Evolutionary conservation across 2,888 invertebrate species (phyloP).

Genomic region (Plebejus melissa): DNA sequence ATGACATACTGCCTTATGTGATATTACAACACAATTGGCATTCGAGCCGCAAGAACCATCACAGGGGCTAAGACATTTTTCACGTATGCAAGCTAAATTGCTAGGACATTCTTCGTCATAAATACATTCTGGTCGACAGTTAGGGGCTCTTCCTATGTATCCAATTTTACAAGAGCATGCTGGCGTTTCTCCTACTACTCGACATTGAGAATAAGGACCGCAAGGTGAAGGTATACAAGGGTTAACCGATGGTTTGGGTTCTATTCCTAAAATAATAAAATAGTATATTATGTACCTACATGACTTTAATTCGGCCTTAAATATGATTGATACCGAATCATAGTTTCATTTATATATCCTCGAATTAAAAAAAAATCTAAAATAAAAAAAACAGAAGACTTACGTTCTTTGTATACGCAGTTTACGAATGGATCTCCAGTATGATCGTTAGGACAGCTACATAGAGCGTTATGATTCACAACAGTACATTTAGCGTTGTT

Average conservation of each 20-base stretch:
- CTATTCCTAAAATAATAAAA: slow-evolving; percentile 67
- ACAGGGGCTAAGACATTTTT: slow-evolving; percentile 90
- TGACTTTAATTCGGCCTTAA: background rate
- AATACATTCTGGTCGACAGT: slow-evolving; percentile 91
- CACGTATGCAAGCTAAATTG: slow-evolving; percentile 89
- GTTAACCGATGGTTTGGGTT: slow-evolving; percentile 80
- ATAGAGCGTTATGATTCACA: slow-evolving; percentile 91
- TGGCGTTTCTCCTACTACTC: slow-evolving; percentile 85
- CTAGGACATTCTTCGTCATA: slow-evolving; percentile 91
- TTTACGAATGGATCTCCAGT: slow-evolving; percentile 90
- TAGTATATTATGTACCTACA: slow-evolving; percentile 24
- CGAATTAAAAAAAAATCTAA: too few relatives aligned
- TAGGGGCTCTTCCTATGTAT: slow-evolving; percentile 90
- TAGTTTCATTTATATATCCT: background rate
- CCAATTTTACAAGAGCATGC: slow-evolving; percentile 89
- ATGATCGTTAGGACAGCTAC: slow-evolving; percentile 87
- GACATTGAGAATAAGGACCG: slow-evolving; percentile 90
- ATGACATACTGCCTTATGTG: slow-evolving; percentile 90
- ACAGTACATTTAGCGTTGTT: slow-evolving; percentile 89
- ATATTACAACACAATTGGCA: slow-evolving; percentile 88
- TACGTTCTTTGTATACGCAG: slow-evolving; percentile 84
- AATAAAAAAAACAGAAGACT: slow-evolving; percentile 50
- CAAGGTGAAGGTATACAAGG: slow-evolving; percentile 91
- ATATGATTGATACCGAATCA: background rate
- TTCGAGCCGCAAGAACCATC: slow-evolving; percentile 90